Evolutionary conservation across 2,113 vertebrate species (phyloP), one percentile per base, ranked within the genome.

Genomic region (Melanocharis versteri): DNA sequence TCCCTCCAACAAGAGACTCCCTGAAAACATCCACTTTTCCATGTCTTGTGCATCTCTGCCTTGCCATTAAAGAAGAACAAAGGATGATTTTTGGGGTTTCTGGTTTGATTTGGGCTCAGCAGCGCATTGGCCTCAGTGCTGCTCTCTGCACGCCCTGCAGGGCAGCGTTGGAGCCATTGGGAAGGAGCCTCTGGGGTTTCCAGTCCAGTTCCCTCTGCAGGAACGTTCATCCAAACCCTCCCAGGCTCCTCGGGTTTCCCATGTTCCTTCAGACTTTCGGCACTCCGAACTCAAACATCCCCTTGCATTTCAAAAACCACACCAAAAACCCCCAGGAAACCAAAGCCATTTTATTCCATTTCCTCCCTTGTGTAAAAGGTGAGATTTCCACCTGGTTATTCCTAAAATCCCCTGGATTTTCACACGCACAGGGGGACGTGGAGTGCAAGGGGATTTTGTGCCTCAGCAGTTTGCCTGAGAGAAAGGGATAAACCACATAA

Each of bases 91-190:
- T 44, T 5, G 30, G n/a, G 11, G 35, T 15, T 85, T 21, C 3
- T 14, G 40, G 22, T 23, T 85, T 64, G 10, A 65, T 58, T 64
- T 10, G 5, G 44, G 37, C 37, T 47, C 56, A 31, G 56, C 48
- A 15, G 7, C 16, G 1, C 37, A 4, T 0, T 7, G 47, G 27
- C 48, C 47, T 30, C 40, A 6, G 1, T 10, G 15, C 12, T 9
- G 31, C 6, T 44, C 31, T 54, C 30, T 6, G 24, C 51, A 31
- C 13, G 7, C 14, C 58, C 44, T 53, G 73, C 42, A 16, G 39
- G 54, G 37, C 54, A 61, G 35, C 17, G 24, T 15, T 21, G 10
- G 23, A 15, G 19, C 18, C 17, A 9, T 1, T 37, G 22, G 15
- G 40, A 48, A 35, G 7, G 35, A 68, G 16, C 14, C 33, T 24